A percentile compares a stretch with the other conserved stretches of the same genome.
Conservation (phyloP, 2,797 vertebrate species). For the Oryzias dopingdopingensis region DNA sequence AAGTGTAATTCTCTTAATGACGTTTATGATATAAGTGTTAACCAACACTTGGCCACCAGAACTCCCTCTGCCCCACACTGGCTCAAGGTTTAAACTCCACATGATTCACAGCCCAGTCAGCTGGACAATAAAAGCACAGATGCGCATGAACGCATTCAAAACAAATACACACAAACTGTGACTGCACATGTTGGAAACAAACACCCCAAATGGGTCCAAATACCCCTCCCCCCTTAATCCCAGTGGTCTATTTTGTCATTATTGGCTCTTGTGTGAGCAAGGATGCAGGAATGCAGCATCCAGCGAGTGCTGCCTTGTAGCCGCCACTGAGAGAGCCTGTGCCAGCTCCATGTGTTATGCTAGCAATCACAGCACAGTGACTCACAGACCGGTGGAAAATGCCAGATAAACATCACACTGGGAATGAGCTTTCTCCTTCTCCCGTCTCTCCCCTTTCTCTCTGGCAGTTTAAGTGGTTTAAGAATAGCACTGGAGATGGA, state of each 20-base stretch:
- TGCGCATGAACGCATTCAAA: constrained; percentile 25
- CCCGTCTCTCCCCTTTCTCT: constrained; percentile 15
- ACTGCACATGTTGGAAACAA: constrained; percentile 30
- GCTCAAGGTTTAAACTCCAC: constrained; percentile 13
- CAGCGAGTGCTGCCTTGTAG: constrained; percentile 52
- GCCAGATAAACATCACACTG: constrained; percentile 74
- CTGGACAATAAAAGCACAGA: constrained; percentile 33
- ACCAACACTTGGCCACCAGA: no score
- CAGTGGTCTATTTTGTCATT: constrained; percentile 30
- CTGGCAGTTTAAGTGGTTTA: constrained; percentile 63
- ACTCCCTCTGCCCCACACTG: constrained; percentile 1
- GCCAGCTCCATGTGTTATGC: constrained; percentile 54
- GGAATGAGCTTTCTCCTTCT: constrained; percentile 57
- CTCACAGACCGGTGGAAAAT: constrained; percentile 69
- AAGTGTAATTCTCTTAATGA: no score
- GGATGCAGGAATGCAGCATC: constrained; percentile 49
- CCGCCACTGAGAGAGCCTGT: constrained; percentile 30
- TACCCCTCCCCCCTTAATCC: constrained; percentile 22
- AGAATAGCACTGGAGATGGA: constrained; percentile 63
- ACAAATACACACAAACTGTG: constrained; percentile 24
- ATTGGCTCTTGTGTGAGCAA: constrained; percentile 33
- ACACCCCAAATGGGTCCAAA: constrained; percentile 19
- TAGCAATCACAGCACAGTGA: constrained; percentile 64
- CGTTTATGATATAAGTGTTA: no score
- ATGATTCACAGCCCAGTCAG: constrained; percentile 9